Evolutionary conservation across 2,797 vertebrate species (phyloP).

Genomic region (Valencia hispanica): DNA sequence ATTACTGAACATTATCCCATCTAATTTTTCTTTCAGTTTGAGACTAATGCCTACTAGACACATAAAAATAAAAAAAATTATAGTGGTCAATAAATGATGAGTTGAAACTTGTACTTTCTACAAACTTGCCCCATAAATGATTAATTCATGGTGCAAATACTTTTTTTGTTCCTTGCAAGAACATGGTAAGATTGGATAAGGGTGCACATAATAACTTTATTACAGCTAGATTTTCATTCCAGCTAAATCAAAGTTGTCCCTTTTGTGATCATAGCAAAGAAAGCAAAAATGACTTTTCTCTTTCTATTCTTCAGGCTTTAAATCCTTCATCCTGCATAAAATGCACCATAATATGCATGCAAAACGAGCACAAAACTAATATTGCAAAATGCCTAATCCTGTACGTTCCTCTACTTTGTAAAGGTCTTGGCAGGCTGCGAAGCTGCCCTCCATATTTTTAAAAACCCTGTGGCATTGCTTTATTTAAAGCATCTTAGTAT

Average conservation of each 20-base stretch:
- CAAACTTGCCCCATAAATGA: not conserved
- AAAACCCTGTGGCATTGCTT: conserved; percentile 58
- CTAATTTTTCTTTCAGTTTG: not conserved
- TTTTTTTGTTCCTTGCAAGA: not conserved
- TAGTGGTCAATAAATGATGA: not conserved
- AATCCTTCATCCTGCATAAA: not conserved
- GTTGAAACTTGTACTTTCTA: not conserved
- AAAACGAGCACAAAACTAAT: conserved; percentile 19
- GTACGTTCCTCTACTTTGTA: conserved; percentile 9
- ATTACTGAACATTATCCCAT: not conserved
- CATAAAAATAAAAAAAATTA: not conserved
- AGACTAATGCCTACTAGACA: not conserved
- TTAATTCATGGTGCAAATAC: not conserved
- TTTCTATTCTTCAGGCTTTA: not conserved
- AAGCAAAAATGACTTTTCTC: not conserved
- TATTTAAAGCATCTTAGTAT: conserved; percentile 67
- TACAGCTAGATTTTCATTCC: not conserved
- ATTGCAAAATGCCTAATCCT: conserved; percentile 39
- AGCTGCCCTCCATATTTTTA: conserved; percentile 33
- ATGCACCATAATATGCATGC: not conserved
- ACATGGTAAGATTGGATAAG: not conserved
- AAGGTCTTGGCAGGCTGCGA: conserved; percentile 25
- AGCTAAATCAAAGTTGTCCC: not conserved
- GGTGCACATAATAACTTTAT: not conserved
- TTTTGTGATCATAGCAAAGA: not conserved